Base-by-base conservation (phyloP, 2,888 invertebrate species). In the Ecliptopera silaceata region DNA sequence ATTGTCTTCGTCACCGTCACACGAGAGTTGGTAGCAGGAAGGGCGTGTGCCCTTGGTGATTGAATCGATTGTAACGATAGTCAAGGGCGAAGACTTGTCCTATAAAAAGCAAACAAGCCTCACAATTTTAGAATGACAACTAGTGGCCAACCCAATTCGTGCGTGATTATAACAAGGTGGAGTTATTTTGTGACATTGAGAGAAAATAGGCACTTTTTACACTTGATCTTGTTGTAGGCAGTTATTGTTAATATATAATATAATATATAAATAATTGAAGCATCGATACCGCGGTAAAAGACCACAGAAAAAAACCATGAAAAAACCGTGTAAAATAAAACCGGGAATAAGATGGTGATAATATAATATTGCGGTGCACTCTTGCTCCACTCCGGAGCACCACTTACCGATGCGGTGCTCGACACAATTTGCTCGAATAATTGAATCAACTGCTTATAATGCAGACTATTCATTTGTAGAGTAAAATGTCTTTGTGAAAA, bases 391-490 rank as follows among this genome's bases (percentile, higher is more conserved):
- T 45, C 44, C 13, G 6, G 31, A 31, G 20, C 12, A 31, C 45
- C 53, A 47, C 46, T 53, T 53, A 53, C 53, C 26, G 13, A 15
- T 10, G 29, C 15, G 26, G 32, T 22, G 39, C 45, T 45, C 15
- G 39, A 29, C 45, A 51, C 45, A 17, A 42, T 17, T 26, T 46
- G 42, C 26, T 20, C n/a, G 20, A 39, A 51, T 51, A 51, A 56
- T 56, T 56, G 46, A 51, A 45, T 46, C 13, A 18, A 26, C 41
- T 41, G 34, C 34, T 36, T 13, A 36, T 48, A 43, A 48, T 55
- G 38, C 45, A 22, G 31, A 38, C 36, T 46, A 34, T 47, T 36
- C 41, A 47, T 56, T 55, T 44, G 31, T 55, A 32, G 15, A 5
- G 31, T 20, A 20, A 20, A 20, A 20, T 2, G 20, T 3, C 20